Evolutionary conservation across 2,113 vertebrate genomes (phyloP).

Genomic region (Theropithecus gelada): DNA sequence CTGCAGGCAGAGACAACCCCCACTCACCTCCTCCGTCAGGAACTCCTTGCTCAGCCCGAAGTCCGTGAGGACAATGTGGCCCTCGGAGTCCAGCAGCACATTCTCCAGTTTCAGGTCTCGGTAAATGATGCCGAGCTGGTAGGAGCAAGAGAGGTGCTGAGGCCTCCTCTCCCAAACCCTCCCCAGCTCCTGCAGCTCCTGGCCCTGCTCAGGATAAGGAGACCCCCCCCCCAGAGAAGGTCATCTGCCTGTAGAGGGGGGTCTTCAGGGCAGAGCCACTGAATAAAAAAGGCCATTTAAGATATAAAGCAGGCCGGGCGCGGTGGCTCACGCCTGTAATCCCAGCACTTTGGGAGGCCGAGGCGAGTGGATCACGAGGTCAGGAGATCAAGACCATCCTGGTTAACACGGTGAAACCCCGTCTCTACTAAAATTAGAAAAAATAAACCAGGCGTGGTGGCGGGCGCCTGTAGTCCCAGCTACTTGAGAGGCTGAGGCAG

Average conservation of each 20-base stretch:
- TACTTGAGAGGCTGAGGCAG: no score
- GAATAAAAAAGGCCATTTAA: not conserved
- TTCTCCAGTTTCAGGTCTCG: conserved; percentile 95
- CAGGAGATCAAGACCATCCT: no score
- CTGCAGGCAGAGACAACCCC: fast-evolving
- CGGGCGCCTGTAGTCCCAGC: no score
- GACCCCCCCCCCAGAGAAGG: not conserved
- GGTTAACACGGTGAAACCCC: no score
- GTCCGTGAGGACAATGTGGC: conserved; percentile 94
- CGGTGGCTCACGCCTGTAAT: no score
- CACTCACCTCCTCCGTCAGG: conserved; percentile 90
- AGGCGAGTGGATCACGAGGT: no score
- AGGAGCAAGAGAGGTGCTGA: not conserved
- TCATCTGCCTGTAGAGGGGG: not conserved
- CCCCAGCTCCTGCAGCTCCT: not conserved
- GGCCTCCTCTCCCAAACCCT: not conserved
- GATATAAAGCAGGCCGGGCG: not conserved
- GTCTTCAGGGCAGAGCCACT: not conserved
- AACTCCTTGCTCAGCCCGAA: conserved; percentile 97
- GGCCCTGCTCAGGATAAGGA: not conserved
- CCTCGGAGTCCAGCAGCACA: conserved; percentile 93
- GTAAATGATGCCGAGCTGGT: conserved; percentile 93
- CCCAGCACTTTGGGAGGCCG: no score
- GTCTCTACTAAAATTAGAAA: no score
- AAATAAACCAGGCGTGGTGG: no score